A percentile compares a stretch with the other conserved stretches of the same genome.
Evolutionary conservation across 2,888 invertebrate species (phyloP).

Genomic region (Ornithoptera alexandrae): DNA sequence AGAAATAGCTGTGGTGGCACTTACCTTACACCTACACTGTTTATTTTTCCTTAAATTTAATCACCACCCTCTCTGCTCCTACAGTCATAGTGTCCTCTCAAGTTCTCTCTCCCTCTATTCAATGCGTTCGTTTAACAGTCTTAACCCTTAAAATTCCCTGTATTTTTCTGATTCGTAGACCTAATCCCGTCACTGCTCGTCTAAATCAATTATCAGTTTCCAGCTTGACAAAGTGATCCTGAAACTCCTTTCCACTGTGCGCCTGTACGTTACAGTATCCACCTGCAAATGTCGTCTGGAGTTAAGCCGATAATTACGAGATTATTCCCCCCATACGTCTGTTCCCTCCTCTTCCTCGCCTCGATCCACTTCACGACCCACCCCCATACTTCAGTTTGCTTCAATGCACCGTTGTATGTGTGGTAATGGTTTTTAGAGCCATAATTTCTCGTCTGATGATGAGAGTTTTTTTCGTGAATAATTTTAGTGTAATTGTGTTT

Average conservation of each 20-base stretch:
- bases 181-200: slow-evolving; percentile 44
- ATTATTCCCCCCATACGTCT: slow-evolving; percentile 59
- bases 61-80: too few species aligned
- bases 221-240: slow-evolving; percentile 55
- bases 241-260: slow-evolving; percentile 44
- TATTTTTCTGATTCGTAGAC: slow-evolving; percentile 39
- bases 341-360: slow-evolving; percentile 39
- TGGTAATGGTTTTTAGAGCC: slow-evolving; percentile 72
- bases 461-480: slow-evolving; percentile 61
- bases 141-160: slow-evolving; percentile 34
- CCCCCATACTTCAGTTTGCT: slow-evolving; percentile 61
- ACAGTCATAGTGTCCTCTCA: neutral
- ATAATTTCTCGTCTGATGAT: slow-evolving; percentile 70
- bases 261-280: slow-evolving; percentile 55
- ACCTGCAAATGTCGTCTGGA: slow-evolving; percentile 75
- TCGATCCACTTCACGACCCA: slow-evolving; percentile 39
- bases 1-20: too few species aligned
- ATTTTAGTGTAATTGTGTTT: slow-evolving; percentile 54
- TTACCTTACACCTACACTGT: too few species aligned
- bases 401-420: slow-evolving; percentile 71
- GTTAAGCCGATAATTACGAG: slow-evolving; percentile 79
- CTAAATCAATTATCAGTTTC: slow-evolving; percentile 63
- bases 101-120: neutral
- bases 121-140: neutral
- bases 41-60: too few species aligned